Base-by-base conservation (phyloP, 2,888 invertebrate species). In the Xestia xanthographa region DNA sequence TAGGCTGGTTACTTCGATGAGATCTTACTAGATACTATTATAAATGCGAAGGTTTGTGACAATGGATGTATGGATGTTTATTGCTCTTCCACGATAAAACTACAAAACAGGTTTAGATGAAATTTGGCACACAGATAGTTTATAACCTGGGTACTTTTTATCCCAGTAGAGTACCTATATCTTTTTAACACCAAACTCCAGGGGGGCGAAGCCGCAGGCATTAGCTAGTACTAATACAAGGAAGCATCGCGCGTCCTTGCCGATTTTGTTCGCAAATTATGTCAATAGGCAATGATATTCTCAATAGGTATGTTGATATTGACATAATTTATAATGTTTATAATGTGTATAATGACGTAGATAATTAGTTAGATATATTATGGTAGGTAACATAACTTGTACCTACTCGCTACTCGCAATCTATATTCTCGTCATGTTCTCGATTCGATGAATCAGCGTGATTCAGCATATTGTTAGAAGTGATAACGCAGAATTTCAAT, bases 361-460 rank as follows among this genome's bases (percentile, higher is more conserved):
- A 76, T 65, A 45, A 6, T 20, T 50, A 63, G 38, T 29, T 20
- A 50, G 5, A 20, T 45, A 53, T 17, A 17, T 41, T 50, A 66
- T 45, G 38, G 62, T 77, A 41, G 20, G 45, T 38, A 72, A n/a
- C 34, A 34, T 34, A 34, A 34, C 34, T 34, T 34, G 14, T 34
- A 38, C 12, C 12, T n/a, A 73, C 38, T 63, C 34, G 22, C 12
- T n/a, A 73, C 38, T 63, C 34, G 22, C 45, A 60, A 66, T 74
- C 62, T 80, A 38, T 60, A 66, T 22, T 72, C 50, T 34, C 75
- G 53, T 43, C 66, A 80, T 66, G 53, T 69, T 41, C 65, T 60
- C 67, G 22, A 45, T 75, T 66, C 69, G 66, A 75, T 68, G 66
- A 80, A 50, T 76, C 81, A 76, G 69, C 76, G 41, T 80, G 81